Base-by-base conservation (phyloP, 1,140 invertebrate genomes). In the Drosophila cardini region DNA sequence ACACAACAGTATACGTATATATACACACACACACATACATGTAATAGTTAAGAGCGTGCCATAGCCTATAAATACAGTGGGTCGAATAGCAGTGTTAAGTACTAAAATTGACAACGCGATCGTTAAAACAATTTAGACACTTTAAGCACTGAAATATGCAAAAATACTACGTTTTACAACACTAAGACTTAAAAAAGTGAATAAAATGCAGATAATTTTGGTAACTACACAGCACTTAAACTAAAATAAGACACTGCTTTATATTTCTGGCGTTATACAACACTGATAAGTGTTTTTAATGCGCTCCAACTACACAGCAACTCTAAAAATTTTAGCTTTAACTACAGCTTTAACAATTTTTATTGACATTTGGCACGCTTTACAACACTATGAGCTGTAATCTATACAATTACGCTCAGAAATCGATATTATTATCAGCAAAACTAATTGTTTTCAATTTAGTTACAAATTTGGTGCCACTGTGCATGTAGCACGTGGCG, bases 401-500 rank as follows among this genome's bases (percentile, higher is more conserved):
- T n/a, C n/a, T 3, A 21, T 2, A 2, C 21, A 26, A 26, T 1
- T 26, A 4, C 0, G 5, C 21, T 26, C 4, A 26, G 21, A 26
- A 26, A 26, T 26, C 21, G 21, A 26, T 26, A 26, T 3, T 2
- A 26, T 26, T 26, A 26, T 3, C 21, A 26, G 21, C 21, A 2
- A 26, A 26, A 26, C 21, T 26, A 26, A 26, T 26, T 26, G 21
- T 4, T 26, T 26, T 26, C 21, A 26, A 3, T 32, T 32, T 13
- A 15, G 42, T 43, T 5, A 43, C 10, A 0, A 16, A 45, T 53
- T 70, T 42, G 6, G 10, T 38, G 9, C 10, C 68, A 86, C 76
- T 87, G 76, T 89, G 46, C 46, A 43, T 13, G 40, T 68, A 18
- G 56, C 69, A 81, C 73, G 69, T 67, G 64, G 75, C 76, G 79